A percentile compares a stretch with the other conserved stretches of the same genome.
These are phyloP conservation scores for Paramisgurnus dabryanus DNA, from an alignment of 2,113 vertebrate genomes.

Conservation along the genomic window DNA sequence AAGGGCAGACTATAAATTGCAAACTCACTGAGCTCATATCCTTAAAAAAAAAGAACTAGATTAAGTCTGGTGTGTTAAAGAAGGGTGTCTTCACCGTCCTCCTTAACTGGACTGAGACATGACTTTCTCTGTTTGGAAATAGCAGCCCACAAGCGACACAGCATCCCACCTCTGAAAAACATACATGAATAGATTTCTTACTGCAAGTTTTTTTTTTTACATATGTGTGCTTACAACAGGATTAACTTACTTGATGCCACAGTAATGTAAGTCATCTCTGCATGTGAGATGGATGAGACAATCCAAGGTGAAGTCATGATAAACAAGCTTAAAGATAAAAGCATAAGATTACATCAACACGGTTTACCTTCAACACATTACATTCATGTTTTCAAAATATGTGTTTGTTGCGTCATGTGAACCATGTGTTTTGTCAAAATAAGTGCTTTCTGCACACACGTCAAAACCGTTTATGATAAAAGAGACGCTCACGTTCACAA, in stretches of 20 bases:
- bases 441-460: too few species aligned
- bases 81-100: conserved; percentile 63
- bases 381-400: too few species aligned
- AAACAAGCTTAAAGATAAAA: conserved; percentile 71
- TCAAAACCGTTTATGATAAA: too few species aligned
- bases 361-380: too few species aligned
- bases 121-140: conserved; percentile 70
- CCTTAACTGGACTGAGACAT: conserved; percentile 49
- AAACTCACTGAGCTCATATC: conserved; percentile 54
- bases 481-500: too few species aligned
- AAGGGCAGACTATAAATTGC: conserved; percentile 25
- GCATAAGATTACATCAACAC: not conserved
- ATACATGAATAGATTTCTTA: conserved; percentile 2
- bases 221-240: not conserved
- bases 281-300: conserved; percentile 76
- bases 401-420: too few species aligned
- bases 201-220: not conserved
- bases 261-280: conserved; percentile 83
- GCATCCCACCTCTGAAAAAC: conserved; percentile 78
- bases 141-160: conserved; percentile 82
- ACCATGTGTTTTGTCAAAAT: too few species aligned
- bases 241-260: conserved; percentile 73
- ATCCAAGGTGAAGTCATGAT: conserved; percentile 82
- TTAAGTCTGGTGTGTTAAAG: conserved; percentile 51
- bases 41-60: not conserved